Base-by-base conservation (phyloP, 1,140 invertebrate species). In the Bombus haemorrhoidalis region DNA sequence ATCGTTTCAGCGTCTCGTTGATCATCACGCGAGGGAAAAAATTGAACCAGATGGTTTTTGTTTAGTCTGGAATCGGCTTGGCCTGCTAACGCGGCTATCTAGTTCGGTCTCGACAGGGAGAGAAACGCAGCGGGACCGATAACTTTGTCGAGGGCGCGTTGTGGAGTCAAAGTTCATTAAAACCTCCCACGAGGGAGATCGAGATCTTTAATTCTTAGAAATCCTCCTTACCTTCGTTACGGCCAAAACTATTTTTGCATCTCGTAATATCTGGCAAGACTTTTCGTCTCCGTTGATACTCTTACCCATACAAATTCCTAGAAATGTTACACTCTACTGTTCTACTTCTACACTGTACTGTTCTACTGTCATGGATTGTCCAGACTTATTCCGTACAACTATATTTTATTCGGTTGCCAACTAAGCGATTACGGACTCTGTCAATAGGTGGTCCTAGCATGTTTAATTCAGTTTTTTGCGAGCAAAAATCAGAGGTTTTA, bases 21-120 rank as follows among this genome's bases (percentile, higher is more conserved):
- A 82, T 90, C 90, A 89, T 78, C 47, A 79, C 68, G 32, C 74
- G 68, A 64, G 78, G 81, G 28, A 28, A 71, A 89, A 88, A 89
- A 37, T 82, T 77, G 83, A 85, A 89, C 90, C 91, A 91, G 90
- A 92, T 92, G 91, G 87, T 88, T 88, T 90, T 91, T 92, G 90
- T 92, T 92, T 92, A 92, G 91, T 92, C 91, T 92, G 85, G 84
- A 80, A 69, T 77, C 73, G 83, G 32, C 28, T 12, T 39, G 57
- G 73, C 43, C 59, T 79, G 72, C 64, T 86, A 82, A 86, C 84
- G 39, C 68, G n/a, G 86, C 77, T 77, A 81, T 62, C 73, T 59
- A 34, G 71, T 83, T 78, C 34, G 59, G 34, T 34, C 57, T 66
- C 25, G 59, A 62, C 28, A n/a, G 32, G 53, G n/a, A 32, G 34